Percentiles rank a stretch among this genome's conserved stretches.
Evolutionary conservation across 2,888 invertebrate genomes (phyloP).

Genomic region (Sicus ferrugineus): DNA sequence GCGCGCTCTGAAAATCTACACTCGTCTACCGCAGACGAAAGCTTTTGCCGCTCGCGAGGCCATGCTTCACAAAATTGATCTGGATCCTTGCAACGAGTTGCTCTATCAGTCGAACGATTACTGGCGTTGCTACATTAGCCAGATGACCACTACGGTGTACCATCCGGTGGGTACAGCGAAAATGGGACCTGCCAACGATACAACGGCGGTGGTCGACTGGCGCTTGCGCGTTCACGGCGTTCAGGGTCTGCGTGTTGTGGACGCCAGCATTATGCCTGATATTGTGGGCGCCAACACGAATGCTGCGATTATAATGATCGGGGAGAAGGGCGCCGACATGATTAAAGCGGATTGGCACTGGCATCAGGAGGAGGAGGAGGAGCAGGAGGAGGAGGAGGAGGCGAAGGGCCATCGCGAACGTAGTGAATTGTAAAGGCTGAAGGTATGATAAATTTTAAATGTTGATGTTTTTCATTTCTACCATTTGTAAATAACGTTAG

Average conservation of each 20-base stretch:
- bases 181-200: slow-evolving; percentile 69
- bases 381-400: not conserved
- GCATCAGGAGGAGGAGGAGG: slow-evolving; percentile 30
- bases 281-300: slow-evolving; percentile 72
- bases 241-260: slow-evolving; percentile 69
- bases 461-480: no score
- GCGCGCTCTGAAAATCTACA: slow-evolving; percentile 57
- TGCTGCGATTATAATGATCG: slow-evolving; percentile 72
- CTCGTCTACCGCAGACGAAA: slow-evolving; percentile 61
- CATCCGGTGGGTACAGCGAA: slow-evolving; percentile 75
- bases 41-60: slow-evolving; percentile 63
- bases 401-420: not conserved
- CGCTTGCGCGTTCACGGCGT: slow-evolving; percentile 68
- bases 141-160: slow-evolving; percentile 79
- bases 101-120: slow-evolving; percentile 79
- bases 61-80: slow-evolving; percentile 70
- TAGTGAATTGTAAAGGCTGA: not conserved
- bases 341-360: slow-evolving; percentile 68
- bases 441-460: no score
- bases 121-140: slow-evolving; percentile 84
- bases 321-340: slow-evolving; percentile 72
- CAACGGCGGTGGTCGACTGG: slow-evolving; percentile 68
- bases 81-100: slow-evolving; percentile 80
- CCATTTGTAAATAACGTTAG: no score
- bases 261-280: slow-evolving; percentile 73